Percentiles rank a stretch among this genome's conserved stretches.
Conservation (phyloP, 1,140 invertebrate genomes). For the Brachionus calyciflorus region DNA sequence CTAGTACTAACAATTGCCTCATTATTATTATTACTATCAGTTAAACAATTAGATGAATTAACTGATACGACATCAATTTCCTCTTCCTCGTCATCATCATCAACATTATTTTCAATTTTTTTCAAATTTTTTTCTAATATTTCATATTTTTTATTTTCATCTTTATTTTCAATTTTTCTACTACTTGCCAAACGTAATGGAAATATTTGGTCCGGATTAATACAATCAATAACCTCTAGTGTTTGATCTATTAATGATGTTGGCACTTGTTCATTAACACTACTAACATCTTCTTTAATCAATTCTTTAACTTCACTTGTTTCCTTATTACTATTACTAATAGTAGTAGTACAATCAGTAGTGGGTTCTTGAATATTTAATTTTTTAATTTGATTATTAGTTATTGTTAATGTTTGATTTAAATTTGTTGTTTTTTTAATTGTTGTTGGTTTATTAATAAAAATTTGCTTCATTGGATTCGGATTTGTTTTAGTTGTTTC, state of each 20-base stretch:
- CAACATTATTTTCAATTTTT: background rate
- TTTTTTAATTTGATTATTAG: conserved; percentile 7
- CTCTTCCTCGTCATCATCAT: conserved; percentile 2
- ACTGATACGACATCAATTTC: conserved; percentile 20
- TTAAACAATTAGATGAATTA: background rate
- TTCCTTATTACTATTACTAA: too few species aligned
- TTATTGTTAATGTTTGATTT: background rate
- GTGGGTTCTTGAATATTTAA: background rate
- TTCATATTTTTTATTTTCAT: background rate
- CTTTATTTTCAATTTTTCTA: background rate
- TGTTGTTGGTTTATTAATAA: background rate
- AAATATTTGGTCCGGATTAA: conserved; percentile 46
- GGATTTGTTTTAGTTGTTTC: background rate
- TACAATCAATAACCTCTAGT: conserved; percentile 17
- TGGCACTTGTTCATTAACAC: background rate
- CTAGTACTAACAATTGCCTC: background rate
- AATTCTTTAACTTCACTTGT: too few species aligned
- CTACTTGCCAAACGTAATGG: background rate
- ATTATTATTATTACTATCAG: background rate
- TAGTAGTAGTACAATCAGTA: background rate
- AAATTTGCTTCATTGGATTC: background rate
- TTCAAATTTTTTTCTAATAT: conserved; percentile 14
- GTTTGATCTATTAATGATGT: conserved; percentile 3
- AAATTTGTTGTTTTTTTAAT: background rate
- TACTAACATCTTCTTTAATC: too few species aligned